Conservation (phyloP, 2,113 vertebrate species). For the Pagrus major region DNA sequence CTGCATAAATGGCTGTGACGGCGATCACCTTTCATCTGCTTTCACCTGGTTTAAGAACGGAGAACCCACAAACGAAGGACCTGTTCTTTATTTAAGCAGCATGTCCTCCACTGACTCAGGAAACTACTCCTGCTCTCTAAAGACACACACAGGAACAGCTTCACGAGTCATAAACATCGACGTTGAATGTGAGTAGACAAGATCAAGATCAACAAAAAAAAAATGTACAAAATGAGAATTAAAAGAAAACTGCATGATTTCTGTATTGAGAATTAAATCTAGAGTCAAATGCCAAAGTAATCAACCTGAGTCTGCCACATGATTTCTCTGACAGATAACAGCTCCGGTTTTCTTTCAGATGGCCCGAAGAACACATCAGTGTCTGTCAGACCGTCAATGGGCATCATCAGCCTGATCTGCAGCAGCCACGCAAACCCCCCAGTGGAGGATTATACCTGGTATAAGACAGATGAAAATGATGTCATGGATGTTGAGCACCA, state of each 20-base stretch:
- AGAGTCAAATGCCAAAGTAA: too few relatives aligned
- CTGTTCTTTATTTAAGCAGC: slow-evolving; percentile 27
- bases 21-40: not conserved
- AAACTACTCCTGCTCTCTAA: slow-evolving; percentile 65
- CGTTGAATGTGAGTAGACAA: slow-evolving; percentile 65
- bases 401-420: slow-evolving; percentile 53
- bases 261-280: too few relatives aligned
- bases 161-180: slow-evolving; percentile 33
- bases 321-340: too few relatives aligned
- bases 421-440: slow-evolving; percentile 61
- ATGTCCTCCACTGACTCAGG: slow-evolving; percentile 48
- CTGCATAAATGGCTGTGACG: slow-evolving; percentile 43
- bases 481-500: not conserved
- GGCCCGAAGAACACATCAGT: slow-evolving; percentile 55
- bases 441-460: slow-evolving; percentile 36
- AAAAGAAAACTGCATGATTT: too few relatives aligned
- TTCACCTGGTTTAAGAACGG: slow-evolving; percentile 59
- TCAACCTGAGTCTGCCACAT: too few relatives aligned
- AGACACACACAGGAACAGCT: not conserved
- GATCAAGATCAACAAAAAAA: not conserved
- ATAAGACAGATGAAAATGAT: not conserved
- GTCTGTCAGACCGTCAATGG: slow-evolving; percentile 14
- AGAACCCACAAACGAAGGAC: slow-evolving; percentile 15
- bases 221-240: too few relatives aligned
- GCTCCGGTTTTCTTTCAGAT: slow-evolving; percentile 42